Percentiles rank a stretch among this genome's conserved stretches.
These are phyloP conservation scores for Apis dorsata DNA, from an alignment of 1,140 invertebrate species.

Conservation along the genomic window DNA sequence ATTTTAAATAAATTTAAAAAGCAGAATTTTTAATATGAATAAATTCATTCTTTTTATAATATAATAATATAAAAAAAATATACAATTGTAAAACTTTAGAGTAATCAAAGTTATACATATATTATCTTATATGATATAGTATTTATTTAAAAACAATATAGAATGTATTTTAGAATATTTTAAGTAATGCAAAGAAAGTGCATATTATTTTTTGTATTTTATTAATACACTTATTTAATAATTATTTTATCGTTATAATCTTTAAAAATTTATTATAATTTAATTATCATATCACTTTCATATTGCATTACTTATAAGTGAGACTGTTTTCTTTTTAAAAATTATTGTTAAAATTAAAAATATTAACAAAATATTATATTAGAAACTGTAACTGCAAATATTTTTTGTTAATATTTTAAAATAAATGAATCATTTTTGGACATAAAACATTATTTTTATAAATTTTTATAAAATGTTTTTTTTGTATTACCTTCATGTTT, in stretches of 20 bases:
- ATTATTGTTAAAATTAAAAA: not conserved
- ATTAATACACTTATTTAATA: conserved; percentile 1
- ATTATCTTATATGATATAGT: conserved; percentile 3
- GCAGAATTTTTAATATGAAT: conserved; percentile 25
- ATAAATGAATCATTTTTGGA: conserved; percentile 52
- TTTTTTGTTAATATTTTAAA: conserved; percentile 39
- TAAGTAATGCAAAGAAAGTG: not conserved
- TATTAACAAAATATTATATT: conserved; percentile 30
- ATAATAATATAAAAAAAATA: conserved; percentile 48
- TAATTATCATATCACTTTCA: too few species aligned
- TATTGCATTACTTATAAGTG: not conserved
- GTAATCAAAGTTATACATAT: not conserved
- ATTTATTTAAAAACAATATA: conserved; percentile 27
- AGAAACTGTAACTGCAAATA: conserved; percentile 51
- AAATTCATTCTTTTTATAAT: conserved; percentile 44
- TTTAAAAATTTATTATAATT: not conserved
- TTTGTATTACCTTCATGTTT: conserved; percentile 57
- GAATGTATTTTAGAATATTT: not conserved
- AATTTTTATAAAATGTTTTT: conserved; percentile 1
- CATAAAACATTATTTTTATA: conserved; percentile 13
- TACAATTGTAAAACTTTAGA: conserved; percentile 37
- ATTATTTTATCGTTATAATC: conserved; percentile 9
- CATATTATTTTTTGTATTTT: not conserved
- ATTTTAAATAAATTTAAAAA: conserved; percentile 18
- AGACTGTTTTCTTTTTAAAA: not conserved